These are phyloP conservation scores for Lissonota sp. DNA, from an alignment of 2,888 invertebrate species.

Conservation along the genomic window DNA sequence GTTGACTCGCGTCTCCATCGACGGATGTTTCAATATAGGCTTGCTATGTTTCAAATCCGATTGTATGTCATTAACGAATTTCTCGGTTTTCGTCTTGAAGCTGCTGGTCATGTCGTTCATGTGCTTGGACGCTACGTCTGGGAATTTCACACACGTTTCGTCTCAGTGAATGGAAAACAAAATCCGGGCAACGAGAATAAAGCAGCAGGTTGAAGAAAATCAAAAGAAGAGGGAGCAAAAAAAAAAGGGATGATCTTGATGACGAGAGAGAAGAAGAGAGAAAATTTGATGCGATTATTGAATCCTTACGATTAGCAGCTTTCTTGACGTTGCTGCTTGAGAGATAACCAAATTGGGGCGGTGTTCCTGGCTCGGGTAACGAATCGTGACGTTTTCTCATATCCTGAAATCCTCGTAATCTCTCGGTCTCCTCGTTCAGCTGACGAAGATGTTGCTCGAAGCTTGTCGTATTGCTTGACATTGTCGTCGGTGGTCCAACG, in stretches of 20 bases:
- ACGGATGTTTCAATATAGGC: slow-evolving; percentile 84
- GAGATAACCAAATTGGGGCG: slow-evolving; percentile 86
- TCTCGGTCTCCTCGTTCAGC: slow-evolving; percentile 77
- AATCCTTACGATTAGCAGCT: slow-evolving; percentile 81
- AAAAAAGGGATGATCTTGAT: neutral
- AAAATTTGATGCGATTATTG: slow-evolving; percentile 4
- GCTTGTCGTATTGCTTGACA: slow-evolving; percentile 77
- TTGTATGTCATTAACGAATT: slow-evolving; percentile 88
- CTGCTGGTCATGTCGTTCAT: slow-evolving; percentile 88
- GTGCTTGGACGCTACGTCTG: slow-evolving; percentile 87
- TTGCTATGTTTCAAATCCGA: slow-evolving; percentile 85
- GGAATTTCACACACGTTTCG: slow-evolving; percentile 53
- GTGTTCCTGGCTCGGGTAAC: slow-evolving; percentile 75
- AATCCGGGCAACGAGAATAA: slow-evolving; percentile 13
- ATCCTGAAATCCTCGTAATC: slow-evolving; percentile 74
- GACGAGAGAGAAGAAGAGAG: slow-evolving; percentile 38
- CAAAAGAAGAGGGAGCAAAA: neutral
- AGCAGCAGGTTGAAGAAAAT: slow-evolving; percentile 9
- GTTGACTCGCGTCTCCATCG: slow-evolving; percentile 72
- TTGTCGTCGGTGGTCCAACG: slow-evolving; percentile 84
- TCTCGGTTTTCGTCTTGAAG: slow-evolving; percentile 89
- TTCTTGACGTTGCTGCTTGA: slow-evolving; percentile 80
- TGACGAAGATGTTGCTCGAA: slow-evolving; percentile 70
- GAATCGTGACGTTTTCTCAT: slow-evolving; percentile 56
- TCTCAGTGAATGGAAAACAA: slow-evolving; percentile 33